Conservation (phyloP, 1,140 invertebrate genomes). For the Drosophila obscura region DNA sequence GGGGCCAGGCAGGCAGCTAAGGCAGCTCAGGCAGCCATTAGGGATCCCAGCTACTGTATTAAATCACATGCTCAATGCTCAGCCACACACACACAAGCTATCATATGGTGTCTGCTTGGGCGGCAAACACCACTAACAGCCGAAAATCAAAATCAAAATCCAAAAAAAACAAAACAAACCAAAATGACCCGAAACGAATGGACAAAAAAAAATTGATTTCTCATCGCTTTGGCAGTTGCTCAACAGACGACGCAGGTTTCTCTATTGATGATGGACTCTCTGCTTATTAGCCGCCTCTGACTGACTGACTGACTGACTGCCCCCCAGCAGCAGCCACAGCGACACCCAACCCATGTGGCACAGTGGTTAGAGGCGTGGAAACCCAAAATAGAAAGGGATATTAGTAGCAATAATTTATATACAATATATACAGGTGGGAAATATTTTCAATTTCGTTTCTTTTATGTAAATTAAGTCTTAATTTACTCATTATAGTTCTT, state of each 20-base stretch:
- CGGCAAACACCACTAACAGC: slow-evolving; percentile 56
- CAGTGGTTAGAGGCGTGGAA: slow-evolving; percentile 31
- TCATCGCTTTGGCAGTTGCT: slow-evolving; percentile 67
- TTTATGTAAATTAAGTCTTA: no score
- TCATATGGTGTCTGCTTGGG: slow-evolving; percentile 70
- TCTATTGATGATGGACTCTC: slow-evolving; percentile 59
- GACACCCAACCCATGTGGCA: slow-evolving; percentile 11
- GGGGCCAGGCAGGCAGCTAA: slow-evolving; percentile 14
- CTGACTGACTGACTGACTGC: slow-evolving; percentile 35
- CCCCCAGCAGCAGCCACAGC: slow-evolving; percentile 31
- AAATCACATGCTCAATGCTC: slow-evolving; percentile 51
- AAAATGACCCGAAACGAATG: slow-evolving; percentile 31
- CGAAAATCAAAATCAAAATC: slow-evolving; percentile 26
- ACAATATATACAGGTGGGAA: neutral
- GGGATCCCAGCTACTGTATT: slow-evolving; percentile 78
- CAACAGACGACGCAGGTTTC: slow-evolving; percentile 64
- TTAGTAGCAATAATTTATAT: neutral
- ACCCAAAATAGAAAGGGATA: no score
- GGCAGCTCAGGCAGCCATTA: slow-evolving; percentile 50
- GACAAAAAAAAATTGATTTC: slow-evolving; percentile 68
- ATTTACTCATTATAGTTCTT: no score
- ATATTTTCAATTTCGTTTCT: neutral
- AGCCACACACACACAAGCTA: slow-evolving; percentile 19
- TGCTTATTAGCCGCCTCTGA: slow-evolving; percentile 69
- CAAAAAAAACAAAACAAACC: slow-evolving; percentile 42